Conservation (phyloP, 2,113 vertebrate species). For the Scophthalmus maximus region DNA sequence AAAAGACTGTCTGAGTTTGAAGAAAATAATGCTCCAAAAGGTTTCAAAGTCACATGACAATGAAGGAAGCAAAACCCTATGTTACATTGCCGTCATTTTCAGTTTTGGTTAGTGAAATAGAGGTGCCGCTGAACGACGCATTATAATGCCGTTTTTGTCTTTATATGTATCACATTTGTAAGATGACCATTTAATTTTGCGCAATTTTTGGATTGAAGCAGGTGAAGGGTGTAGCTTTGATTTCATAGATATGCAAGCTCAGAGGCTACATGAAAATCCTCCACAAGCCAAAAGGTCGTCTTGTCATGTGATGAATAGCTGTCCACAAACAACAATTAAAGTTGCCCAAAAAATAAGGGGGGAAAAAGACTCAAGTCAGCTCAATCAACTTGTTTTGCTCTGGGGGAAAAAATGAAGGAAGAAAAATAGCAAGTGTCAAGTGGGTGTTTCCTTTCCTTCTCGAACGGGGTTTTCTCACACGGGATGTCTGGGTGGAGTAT, state of each 20-base stretch:
- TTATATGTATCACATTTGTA: slow-evolving; percentile 61
- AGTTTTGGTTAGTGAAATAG: slow-evolving; percentile 69
- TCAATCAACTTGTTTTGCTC: slow-evolving; percentile 18
- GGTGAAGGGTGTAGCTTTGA: slow-evolving; percentile 39
- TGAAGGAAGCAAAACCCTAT: slow-evolving; percentile 67
- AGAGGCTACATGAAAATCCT: slow-evolving; percentile 30
- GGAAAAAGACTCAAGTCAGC: slow-evolving; percentile 3
- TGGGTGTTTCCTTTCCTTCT: slow-evolving; percentile 29
- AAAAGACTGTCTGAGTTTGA: slow-evolving; percentile 73
- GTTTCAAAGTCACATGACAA: slow-evolving; percentile 86
- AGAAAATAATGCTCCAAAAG: slow-evolving; percentile 71
- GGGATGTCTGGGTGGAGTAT: slow-evolving; percentile 28
- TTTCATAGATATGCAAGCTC: slow-evolving; percentile 71
- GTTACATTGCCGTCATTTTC: slow-evolving; percentile 78
- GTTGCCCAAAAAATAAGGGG: slow-evolving; percentile 1
- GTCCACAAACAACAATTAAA: slow-evolving; percentile 8
- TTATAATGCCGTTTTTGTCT: slow-evolving; percentile 59
- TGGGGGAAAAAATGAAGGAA: slow-evolving; percentile 8
- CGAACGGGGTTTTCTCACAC: not conserved
- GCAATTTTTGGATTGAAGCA: slow-evolving; percentile 33
- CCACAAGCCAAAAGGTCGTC: slow-evolving; percentile 26
- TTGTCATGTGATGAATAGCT: slow-evolving; percentile 21
- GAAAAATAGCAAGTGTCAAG: slow-evolving; percentile 33
- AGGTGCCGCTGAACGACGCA: slow-evolving; percentile 53
- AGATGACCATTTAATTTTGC: slow-evolving; percentile 58